A percentile compares a stretch with the other conserved stretches of the same genome.
These are phyloP conservation scores for Dryomyza anilis DNA, from an alignment of 2,888 invertebrate genomes.

Conservation along the genomic window DNA sequence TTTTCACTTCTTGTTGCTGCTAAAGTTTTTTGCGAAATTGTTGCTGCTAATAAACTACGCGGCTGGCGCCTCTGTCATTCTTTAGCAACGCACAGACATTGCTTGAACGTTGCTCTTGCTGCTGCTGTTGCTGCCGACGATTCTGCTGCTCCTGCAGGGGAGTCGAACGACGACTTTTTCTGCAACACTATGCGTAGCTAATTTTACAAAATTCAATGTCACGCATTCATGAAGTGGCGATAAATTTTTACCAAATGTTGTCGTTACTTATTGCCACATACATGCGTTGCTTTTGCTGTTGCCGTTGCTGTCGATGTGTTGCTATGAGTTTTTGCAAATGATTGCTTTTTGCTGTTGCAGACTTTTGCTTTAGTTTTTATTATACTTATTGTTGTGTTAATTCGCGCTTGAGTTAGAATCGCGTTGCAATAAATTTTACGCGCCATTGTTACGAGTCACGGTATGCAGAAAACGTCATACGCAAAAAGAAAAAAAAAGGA, in stretches of 20 bases:
- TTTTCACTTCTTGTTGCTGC: slow-evolving; percentile 1
- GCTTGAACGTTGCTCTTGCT: no score
- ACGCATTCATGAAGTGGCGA: slow-evolving; percentile 52
- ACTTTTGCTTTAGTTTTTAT: no score
- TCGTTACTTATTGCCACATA: background rate
- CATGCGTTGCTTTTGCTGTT: background rate
- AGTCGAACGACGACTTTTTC: slow-evolving; percentile 1
- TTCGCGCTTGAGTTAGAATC: slow-evolving; percentile 18
- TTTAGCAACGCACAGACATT: background rate
- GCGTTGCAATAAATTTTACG: slow-evolving; percentile 29
- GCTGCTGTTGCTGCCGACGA: no score
- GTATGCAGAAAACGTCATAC: background rate
- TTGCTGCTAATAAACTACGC: slow-evolving; percentile 19
- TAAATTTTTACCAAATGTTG: slow-evolving; percentile 41
- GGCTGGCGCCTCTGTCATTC: slow-evolving; percentile 19
- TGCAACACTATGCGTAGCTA: slow-evolving; percentile 45
- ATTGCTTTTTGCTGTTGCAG: no score
- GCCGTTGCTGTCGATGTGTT: slow-evolving; percentile 8
- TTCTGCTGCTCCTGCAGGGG: background rate
- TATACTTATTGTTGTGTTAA: no score
- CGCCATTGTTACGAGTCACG: slow-evolving; percentile 22
- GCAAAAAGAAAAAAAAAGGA: no score
- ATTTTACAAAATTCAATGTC: slow-evolving; percentile 58
- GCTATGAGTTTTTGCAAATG: no score
- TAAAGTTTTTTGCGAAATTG: background rate